These are phyloP conservation scores for Halocynthia roretzi DNA, from an alignment of 23 tunicate species.

Conservation along the genomic window DNA sequence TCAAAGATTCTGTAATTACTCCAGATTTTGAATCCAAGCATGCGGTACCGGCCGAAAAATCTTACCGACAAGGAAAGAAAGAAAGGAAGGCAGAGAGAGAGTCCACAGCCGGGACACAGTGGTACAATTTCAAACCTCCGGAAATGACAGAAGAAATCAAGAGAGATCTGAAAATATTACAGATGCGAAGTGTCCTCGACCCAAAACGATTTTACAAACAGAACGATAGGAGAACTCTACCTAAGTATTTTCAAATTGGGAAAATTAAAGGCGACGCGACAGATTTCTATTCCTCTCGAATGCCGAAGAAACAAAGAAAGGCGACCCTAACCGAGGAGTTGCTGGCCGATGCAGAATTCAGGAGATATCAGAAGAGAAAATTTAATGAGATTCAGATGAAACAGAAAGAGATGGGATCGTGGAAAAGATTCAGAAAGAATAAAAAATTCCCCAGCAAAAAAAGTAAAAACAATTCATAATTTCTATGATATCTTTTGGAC, in stretches of 20 bases:
- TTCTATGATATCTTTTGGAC: no score
- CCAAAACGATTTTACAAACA: constrained; percentile 78
- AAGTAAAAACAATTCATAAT: no score
- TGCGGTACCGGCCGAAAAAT: constrained; percentile 15
- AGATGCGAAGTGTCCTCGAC: constrained; percentile 69
- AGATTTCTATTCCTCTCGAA: constrained; percentile 67
- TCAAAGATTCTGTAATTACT: constrained; percentile 48
- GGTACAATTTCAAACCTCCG: constrained; percentile 75
- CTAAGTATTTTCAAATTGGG: constrained; percentile 71
- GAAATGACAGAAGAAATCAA: constrained; percentile 63
- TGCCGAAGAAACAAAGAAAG: constrained; percentile 77
- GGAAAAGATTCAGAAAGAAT: not conserved
- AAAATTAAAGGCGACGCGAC: constrained; percentile 73
- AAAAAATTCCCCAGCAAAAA: not conserved
- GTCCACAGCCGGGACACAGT: constrained; percentile 53
- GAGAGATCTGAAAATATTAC: constrained; percentile 50
- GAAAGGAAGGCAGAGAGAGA: constrained; percentile 14
- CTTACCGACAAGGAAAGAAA: constrained; percentile 12
- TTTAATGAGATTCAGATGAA: constrained; percentile 5
- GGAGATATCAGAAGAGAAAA: constrained; percentile 54
- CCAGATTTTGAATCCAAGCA: constrained; percentile 65
- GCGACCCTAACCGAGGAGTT: constrained; percentile 63
- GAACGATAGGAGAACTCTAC: constrained; percentile 59
- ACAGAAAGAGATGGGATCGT: not conserved
- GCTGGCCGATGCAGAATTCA: constrained; percentile 67